Evolutionary conservation across 2,113 vertebrate species (phyloP), one percentile per base, ranked within the genome.

Genomic region (Fregetta grallaria): DNA sequence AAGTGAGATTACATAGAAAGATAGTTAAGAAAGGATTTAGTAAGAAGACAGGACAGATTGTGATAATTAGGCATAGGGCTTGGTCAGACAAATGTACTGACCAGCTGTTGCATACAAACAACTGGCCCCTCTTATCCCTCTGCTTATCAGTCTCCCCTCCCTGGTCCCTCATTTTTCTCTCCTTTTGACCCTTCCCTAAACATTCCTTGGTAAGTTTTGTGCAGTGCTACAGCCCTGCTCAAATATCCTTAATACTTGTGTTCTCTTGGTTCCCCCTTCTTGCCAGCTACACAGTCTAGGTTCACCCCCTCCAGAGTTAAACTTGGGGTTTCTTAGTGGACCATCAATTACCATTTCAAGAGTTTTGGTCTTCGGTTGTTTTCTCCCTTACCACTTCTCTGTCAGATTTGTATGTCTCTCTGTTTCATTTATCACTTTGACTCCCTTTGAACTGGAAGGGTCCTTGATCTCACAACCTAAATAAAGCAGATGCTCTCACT

Each of bases 231-330:
- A 79, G 42, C 11, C 9, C 18, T 3, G 9, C 11, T 63, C 11
- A 3, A 25, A n/a, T 63, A 42, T 7, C 10, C 7, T 44, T 36
- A 29, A 44, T 55, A 40, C 15, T 50, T 53, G 5, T 0, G 0
- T 32, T 68, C 30, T 67, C 7, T 40, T 86, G 21, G 6, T 44
- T 68, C 9, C 13, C 3, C 21, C 7, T 13, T 58, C 44, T 73
- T 68, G 49, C 18, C 52, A 88, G 22, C 27, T 53, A 8, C 1
- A 0, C 25, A 40, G 34, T 63, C 49, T 49, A n/a, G 42, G 58
- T 4, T 49, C 59, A 76, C 42, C 52, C 4, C 18, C 44, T 88
- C n/a, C 74, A 32, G 38, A 90, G 20, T 58, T 49, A 58, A 53
- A 10, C 30, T 49, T 11, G 14, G 18, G 16, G 6, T 84, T 68